Conservation (phyloP, 1,140 invertebrate genomes). For the Platyscapa corneri region DNA sequence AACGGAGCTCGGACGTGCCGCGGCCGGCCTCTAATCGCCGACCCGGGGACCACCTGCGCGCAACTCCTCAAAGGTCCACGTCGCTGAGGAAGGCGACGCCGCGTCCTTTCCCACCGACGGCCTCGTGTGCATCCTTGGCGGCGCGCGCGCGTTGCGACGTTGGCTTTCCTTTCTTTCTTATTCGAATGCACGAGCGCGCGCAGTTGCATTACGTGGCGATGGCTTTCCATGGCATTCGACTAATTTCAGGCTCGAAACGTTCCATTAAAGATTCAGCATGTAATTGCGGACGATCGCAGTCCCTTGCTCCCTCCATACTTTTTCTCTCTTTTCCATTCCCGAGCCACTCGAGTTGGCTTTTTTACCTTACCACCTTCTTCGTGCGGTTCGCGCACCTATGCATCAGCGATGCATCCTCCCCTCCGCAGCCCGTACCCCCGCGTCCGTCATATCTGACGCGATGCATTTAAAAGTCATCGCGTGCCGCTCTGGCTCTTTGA, state of each 20-base stretch:
- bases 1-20: background rate
- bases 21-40: slow-evolving; percentile 29
- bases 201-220: slow-evolving; percentile 65
- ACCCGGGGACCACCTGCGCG: slow-evolving; percentile 32
- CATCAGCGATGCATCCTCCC: too few relatives aligned
- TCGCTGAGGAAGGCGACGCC: background rate
- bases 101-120: slow-evolving; percentile 3
- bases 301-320: slow-evolving; percentile 15
- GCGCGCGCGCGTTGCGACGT: background rate
- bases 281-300: slow-evolving; percentile 71
- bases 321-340: background rate
- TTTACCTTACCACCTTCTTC: background rate
- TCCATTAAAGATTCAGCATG: slow-evolving; percentile 75
- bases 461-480: slow-evolving; percentile 11
- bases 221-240: slow-evolving; percentile 71
- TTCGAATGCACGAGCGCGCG: background rate
- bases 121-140: background rate
- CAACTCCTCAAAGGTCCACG: background rate
- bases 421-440: too few relatives aligned
- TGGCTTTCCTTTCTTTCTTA: slow-evolving; percentile 14
- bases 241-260: slow-evolving; percentile 74
- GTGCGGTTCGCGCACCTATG: background rate
- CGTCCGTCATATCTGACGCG: background rate
- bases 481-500: background rate
- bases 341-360: background rate